These are phyloP conservation scores for Dasypus novemcinctus DNA, from an alignment of 2,113 vertebrate species.

Conservation along the genomic window DNA sequence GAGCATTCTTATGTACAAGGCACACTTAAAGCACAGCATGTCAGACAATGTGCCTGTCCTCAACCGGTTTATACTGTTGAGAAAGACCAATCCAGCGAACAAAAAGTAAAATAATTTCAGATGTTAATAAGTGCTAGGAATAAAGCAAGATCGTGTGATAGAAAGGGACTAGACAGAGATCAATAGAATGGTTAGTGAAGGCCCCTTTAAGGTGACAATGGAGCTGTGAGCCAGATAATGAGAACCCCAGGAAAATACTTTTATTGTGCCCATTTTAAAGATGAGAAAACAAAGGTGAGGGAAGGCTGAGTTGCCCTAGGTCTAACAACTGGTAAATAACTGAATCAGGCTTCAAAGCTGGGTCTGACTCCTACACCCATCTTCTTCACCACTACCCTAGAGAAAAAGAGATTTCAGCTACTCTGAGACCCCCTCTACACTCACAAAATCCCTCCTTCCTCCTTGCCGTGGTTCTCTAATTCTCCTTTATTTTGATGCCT, in stretches of 20 bases:
- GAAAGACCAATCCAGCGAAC: not conserved
- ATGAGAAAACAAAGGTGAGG: conserved; percentile 24
- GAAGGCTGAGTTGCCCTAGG: not conserved
- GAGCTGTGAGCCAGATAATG: not conserved
- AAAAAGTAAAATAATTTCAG: not conserved
- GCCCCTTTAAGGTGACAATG: not conserved
- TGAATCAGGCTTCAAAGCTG: not conserved
- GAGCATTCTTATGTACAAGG: not conserved
- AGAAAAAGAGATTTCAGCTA: not conserved
- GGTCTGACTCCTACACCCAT: not conserved
- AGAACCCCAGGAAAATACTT: not conserved
- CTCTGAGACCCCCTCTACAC: not conserved
- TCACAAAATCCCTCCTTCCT: not conserved
- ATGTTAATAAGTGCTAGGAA: not conserved
- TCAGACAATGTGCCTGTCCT: not conserved
- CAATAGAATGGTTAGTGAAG: not conserved
- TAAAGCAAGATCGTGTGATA: not conserved
- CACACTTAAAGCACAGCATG: not conserved
- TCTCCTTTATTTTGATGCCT: not conserved
- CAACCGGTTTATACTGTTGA: not conserved
- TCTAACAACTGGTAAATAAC: not conserved
- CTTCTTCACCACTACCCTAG: not conserved
- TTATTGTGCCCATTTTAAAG: not conserved
- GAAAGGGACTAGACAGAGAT: not conserved
- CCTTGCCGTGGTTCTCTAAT: not conserved